phyloP scores from a whole-genome alignment of 2,113 vertebrate species.

The Nycticebus coucang region DNA sequence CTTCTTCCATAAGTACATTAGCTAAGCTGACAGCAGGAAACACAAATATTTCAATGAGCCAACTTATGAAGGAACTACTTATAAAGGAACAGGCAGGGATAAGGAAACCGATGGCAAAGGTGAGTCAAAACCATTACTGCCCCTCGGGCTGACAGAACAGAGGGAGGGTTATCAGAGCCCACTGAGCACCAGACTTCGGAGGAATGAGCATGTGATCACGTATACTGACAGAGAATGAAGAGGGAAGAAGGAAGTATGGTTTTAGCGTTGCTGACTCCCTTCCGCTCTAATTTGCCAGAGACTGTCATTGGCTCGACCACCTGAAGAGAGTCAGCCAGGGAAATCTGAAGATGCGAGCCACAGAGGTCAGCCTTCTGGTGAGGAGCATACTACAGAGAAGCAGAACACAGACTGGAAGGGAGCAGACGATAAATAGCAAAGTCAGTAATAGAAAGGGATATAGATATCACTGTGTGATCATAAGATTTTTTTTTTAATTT shows the following conservation, averaged over 20 bases:
- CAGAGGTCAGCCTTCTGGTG: rapidly evolving
- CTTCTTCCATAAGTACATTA: background rate
- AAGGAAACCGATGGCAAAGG: background rate
- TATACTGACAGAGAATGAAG: background rate
- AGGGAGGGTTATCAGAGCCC: background rate
- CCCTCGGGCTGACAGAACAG: background rate
- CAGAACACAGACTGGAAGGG: too few relatives aligned
- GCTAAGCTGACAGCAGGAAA: background rate
- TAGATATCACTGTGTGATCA: background rate
- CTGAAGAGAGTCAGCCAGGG: background rate
- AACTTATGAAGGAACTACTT: background rate
- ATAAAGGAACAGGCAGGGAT: background rate
- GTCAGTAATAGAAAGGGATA: background rate
- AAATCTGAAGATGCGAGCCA: background rate
- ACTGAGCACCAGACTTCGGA: background rate
- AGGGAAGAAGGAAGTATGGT: background rate
- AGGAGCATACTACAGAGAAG: background rate
- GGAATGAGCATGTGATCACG: background rate
- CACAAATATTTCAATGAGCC: background rate
- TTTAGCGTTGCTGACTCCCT: background rate
- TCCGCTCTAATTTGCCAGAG: background rate
- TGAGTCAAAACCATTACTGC: background rate
- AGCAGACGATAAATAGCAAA: background rate
- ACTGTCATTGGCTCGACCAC: rapidly evolving
- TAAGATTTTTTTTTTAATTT: too few relatives aligned